Evolutionary conservation across 2,797 vertebrate species (phyloP), one percentile per base, ranked within the genome.

Genomic region (Hipposideros larvatus): DNA sequence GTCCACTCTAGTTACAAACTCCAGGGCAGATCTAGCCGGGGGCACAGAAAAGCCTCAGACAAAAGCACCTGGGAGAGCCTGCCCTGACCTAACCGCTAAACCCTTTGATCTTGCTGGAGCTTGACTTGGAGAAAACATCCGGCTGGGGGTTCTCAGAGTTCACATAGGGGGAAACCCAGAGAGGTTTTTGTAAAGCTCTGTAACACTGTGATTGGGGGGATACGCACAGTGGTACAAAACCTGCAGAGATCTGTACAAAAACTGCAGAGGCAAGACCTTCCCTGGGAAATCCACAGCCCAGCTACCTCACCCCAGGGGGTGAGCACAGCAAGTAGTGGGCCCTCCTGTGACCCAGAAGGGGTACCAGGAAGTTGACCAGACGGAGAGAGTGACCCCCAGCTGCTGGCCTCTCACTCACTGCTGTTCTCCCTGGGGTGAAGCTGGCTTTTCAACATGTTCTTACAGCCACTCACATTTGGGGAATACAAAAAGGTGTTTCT

Each of bases 161-260:
- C 46, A 18, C 14, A 0, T 0, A 46, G 55, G 43, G 2, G 1
- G 3, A 96, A 95, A 84, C 43, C 0, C 68, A 21, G 41, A 26
- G 75, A 96, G 95, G 97, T 97, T 97, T 97, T 93, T 97, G 94
- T 95, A 97, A 97, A 95, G 96, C 89, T 86, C 84, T 90, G 63
- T 63, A 96, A 15, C 80, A 91, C 74, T 66, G 98, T 98, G 98
- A 78, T 22, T 9, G 92, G 88, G 57, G 34, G 84, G 18, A 86
- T 92, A 92, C 28, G 0, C 97, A 98, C 97, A 43, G 91, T 97
- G 95, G 21, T 98, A 94, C 95, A 97, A 91, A 93, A 41, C 73
- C 89, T 77, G 19, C 13, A 83, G 96, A 51, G 75, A 93, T 91
- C 93, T 73, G 87, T 97, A 97, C 98, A 97, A 97, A 98, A 98